These are phyloP conservation scores for Buteo buteo DNA, from an alignment of 2,113 vertebrate species.

Conservation along the genomic window DNA sequence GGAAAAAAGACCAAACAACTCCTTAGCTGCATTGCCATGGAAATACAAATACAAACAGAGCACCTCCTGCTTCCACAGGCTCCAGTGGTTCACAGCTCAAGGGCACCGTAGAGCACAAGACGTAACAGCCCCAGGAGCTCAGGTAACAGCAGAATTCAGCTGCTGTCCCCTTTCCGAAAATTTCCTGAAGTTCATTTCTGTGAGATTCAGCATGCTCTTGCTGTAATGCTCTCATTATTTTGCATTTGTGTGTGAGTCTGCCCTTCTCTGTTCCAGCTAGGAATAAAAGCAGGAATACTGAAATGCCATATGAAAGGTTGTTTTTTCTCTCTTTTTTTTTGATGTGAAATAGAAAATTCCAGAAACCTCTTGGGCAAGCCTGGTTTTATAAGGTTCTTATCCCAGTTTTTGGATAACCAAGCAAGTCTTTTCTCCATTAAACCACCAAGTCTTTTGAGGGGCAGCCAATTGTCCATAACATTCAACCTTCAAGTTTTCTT, in stretches of 20 bases:
- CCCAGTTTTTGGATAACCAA: not conserved
- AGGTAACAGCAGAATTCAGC: not conserved
- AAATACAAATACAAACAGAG: slow-evolving; percentile 22
- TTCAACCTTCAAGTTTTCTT: not conserved
- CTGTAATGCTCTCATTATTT: not conserved
- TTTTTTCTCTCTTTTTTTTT: accelerated
- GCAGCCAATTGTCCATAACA: not conserved
- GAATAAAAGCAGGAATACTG: not conserved
- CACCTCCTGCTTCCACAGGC: not conserved
- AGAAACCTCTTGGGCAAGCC: not conserved
- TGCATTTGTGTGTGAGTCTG: not conserved
- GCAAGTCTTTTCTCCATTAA: not conserved
- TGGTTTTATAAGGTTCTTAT: not conserved
- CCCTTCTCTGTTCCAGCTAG: not conserved
- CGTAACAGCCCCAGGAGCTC: not conserved
- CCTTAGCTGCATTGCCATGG: not conserved
- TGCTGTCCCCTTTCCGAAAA: not conserved
- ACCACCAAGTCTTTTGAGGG: not conserved
- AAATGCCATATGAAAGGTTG: not conserved
- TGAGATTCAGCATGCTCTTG: not conserved
- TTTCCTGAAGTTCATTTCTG: not conserved
- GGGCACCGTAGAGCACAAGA: accelerated
- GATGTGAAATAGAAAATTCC: not conserved
- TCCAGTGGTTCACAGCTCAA: not conserved
- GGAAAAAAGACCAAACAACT: not conserved